Evolutionary conservation across 2,797 vertebrate species (phyloP).

Genomic region (Hylomyscus alleni): DNA sequence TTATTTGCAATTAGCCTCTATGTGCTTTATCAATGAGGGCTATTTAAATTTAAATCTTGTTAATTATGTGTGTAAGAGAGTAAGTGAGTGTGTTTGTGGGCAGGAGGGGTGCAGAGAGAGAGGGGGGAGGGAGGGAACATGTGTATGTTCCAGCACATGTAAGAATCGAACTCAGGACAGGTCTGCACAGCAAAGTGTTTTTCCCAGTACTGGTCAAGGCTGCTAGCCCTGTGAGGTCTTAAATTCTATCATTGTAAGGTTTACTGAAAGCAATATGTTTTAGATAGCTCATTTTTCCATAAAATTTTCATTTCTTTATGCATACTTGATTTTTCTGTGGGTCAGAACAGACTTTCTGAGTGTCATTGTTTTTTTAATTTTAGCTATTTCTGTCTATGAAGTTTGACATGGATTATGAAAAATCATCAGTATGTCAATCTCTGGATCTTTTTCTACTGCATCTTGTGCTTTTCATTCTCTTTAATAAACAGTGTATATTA

Average conservation of each 20-base stretch:
- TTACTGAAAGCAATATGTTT: neutral
- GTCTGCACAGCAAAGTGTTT: neutral
- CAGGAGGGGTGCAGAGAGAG: too few relatives aligned
- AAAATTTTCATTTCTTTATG: neutral
- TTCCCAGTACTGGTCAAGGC: neutral
- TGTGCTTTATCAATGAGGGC: neutral
- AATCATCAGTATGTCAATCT: neutral
- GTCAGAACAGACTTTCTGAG: neutral
- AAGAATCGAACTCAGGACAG: neutral
- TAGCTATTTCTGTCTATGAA: neutral
- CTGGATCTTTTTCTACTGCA: neutral
- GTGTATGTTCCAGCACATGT: neutral
- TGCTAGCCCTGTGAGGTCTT: neutral
- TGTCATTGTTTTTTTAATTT: neutral
- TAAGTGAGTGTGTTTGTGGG: too few relatives aligned
- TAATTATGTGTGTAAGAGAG: neutral
- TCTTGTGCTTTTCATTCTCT: neutral
- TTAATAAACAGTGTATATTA: neutral
- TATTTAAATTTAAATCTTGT: neutral
- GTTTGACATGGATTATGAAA: constrained; percentile 3
- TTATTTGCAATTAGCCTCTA: neutral
- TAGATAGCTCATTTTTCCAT: neutral
- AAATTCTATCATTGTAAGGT: constrained; percentile 41
- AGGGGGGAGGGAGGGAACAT: neutral
- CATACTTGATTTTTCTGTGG: constrained; percentile 14